These are phyloP conservation scores for Nothobranchius kuhntae DNA, from an alignment of 2,113 vertebrate genomes.

Conservation along the genomic window DNA sequence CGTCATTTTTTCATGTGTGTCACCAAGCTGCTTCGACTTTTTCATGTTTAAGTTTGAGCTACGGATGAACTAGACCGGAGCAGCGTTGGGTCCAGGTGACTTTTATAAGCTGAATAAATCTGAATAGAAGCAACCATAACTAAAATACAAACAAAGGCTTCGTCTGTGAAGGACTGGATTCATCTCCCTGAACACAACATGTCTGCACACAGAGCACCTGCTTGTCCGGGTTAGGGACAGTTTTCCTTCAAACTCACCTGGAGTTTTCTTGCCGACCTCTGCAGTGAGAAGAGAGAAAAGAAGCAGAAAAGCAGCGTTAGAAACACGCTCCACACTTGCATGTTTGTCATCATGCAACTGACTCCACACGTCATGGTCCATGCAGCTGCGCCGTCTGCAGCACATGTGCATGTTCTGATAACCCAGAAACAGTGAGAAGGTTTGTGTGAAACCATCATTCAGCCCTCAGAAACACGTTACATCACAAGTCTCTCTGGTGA, in stretches of 20 bases:
- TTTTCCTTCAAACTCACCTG: slow-evolving; percentile 87
- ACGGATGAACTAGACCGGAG: no score
- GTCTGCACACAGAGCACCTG: no score
- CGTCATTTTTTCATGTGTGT: neutral
- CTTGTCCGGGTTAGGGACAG: neutral
- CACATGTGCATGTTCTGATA: slow-evolving; percentile 73
- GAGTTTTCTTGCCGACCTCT: slow-evolving; percentile 88
- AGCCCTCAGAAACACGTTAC: no score
- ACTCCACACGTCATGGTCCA: slow-evolving; percentile 60
- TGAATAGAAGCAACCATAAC: no score
- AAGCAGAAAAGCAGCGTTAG: slow-evolving; percentile 62
- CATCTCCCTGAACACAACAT: no score
- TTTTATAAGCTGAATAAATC: no score
- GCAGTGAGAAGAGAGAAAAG: slow-evolving; percentile 70
- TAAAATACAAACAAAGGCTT: no score
- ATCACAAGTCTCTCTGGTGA: no score
- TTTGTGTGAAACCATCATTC: neutral
- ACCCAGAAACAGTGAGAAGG: neutral
- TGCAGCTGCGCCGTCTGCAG: slow-evolving; percentile 63
- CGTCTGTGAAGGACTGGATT: no score
- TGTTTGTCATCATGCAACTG: slow-evolving; percentile 84
- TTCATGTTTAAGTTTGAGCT: no score
- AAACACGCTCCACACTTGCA: slow-evolving; percentile 84
- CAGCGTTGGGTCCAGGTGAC: no score
- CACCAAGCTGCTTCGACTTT: no score